Base-by-base conservation (phyloP, 2,113 vertebrate species). In the Zonotrichia leucophrys region DNA sequence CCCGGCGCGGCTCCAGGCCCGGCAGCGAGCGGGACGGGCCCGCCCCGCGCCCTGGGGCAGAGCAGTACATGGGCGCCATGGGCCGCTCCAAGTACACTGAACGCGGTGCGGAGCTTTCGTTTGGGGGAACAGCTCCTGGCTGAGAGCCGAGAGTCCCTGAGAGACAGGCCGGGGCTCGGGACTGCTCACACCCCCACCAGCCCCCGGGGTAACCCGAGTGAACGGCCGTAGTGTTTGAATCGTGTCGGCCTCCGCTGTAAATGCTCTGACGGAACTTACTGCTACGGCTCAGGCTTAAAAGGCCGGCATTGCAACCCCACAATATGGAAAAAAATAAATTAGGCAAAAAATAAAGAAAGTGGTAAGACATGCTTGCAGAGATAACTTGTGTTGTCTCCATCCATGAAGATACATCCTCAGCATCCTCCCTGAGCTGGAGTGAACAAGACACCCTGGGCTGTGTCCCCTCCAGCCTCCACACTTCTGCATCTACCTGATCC, bases 81-180 rank as follows among this genome's bases (percentile, higher is more conserved):
- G 10, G 60, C 79, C 5, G 7, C 55, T 7, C 14, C 1, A 0
- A 21, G 2, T 0, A 0, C 1, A 42, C 27, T 0, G 33, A 20
- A 0, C 1, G 68, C 2, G 0, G 3, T 0, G 37, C 1, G 10
- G 2, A 5, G 41, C 35, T 7, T 7, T 9, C 3, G 0, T 3
- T 4, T 6, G 1, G 7, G 11, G 0, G 11, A 9, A 1, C 3
- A 2, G 64, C 55, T 11, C 17, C 9, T 3, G 16, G 24, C 60
- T 11, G 18, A 10, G 30, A 18, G 2, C 9, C 1, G 3, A 31
- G 25, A 15, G 21, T 1, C 27, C 6, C n/a, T 6, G 3, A 10
- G 7, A 4, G 13, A 21, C 0, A 8, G 13, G 30, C 11, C 3
- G 1, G 10, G 16, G 24, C 4, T 3, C 6, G 23, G 8, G 12